Conservation (phyloP, 2,113 vertebrate genomes). For the Columba janthina region DNA sequence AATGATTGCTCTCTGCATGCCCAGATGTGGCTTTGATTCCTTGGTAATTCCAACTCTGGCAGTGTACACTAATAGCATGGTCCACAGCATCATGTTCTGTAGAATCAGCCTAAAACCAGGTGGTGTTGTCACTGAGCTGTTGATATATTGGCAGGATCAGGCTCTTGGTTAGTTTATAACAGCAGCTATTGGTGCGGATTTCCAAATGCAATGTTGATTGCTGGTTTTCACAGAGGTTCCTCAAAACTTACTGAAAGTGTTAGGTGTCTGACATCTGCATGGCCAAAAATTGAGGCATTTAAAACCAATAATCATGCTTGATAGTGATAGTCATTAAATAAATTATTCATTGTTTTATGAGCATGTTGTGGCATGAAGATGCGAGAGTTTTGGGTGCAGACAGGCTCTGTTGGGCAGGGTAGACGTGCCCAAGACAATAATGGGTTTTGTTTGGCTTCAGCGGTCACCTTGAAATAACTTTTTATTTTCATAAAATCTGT, state of each 20-base stretch:
- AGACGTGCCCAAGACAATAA: not conserved
- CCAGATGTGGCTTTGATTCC: not conserved
- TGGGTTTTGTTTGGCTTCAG: not conserved
- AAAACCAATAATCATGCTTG: fast-evolving
- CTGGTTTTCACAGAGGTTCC: not conserved
- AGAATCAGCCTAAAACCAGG: not conserved
- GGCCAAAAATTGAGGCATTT: not conserved
- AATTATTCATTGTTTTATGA: not conserved
- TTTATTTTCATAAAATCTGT: not conserved
- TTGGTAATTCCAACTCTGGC: not conserved
- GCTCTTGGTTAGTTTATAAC: not conserved
- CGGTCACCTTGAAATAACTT: not conserved
- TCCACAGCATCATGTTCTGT: not conserved
- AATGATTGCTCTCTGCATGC: not conserved
- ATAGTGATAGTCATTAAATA: not conserved
- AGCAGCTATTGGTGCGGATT: not conserved
- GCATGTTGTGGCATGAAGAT: not conserved
- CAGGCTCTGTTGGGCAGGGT: fast-evolving
- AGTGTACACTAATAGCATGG: not conserved
- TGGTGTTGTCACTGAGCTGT: not conserved
- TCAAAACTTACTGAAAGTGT: not conserved
- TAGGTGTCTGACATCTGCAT: not conserved
- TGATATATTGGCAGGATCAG: not conserved
- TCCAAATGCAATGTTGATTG: not conserved
- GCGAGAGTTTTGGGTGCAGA: not conserved